These are phyloP conservation scores for Pionites leucogaster DNA, from an alignment of 2,113 vertebrate species.

Conservation along the genomic window DNA sequence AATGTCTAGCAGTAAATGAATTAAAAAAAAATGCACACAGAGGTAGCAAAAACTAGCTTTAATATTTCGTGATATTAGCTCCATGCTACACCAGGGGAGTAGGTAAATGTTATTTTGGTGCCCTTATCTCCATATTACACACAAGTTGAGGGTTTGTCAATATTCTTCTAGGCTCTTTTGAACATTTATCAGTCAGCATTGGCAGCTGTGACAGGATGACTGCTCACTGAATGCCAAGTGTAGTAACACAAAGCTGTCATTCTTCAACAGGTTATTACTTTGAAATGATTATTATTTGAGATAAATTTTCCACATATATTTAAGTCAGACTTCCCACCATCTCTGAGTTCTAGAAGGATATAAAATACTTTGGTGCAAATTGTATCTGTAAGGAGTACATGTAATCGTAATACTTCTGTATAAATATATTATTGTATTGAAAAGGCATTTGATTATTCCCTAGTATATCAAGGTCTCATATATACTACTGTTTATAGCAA, in stretches of 20 bases:
- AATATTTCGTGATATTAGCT: constrained; percentile 29
- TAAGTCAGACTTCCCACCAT: constrained; percentile 44
- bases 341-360: constrained; percentile 31
- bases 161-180: constrained; percentile 72
- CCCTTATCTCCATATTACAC: constrained; percentile 74
- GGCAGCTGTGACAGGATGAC: constrained; percentile 68
- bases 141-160: constrained; percentile 74
- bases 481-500: not conserved
- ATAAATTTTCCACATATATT: constrained; percentile 66
- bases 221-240: constrained; percentile 67
- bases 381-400: constrained; percentile 58
- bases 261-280: constrained; percentile 76
- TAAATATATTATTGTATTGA: constrained; percentile 48
- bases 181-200: constrained; percentile 73
- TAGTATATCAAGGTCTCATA: constrained; percentile 9
- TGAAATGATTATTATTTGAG: constrained; percentile 72
- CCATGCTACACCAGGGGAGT: constrained; percentile 14
- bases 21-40: not conserved
- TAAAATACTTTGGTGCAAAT: constrained; percentile 69
- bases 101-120: constrained; percentile 73
- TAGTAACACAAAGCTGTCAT: constrained; percentile 57
- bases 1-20: not conserved
- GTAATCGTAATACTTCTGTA: constrained; percentile 54
- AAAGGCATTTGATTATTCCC: constrained; percentile 42
- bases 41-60: constrained; percentile 31